Evolutionary conservation across 2,888 invertebrate genomes (phyloP), one percentile per base, ranked within the genome.

Genomic region (Bugulina stolonifera): DNA sequence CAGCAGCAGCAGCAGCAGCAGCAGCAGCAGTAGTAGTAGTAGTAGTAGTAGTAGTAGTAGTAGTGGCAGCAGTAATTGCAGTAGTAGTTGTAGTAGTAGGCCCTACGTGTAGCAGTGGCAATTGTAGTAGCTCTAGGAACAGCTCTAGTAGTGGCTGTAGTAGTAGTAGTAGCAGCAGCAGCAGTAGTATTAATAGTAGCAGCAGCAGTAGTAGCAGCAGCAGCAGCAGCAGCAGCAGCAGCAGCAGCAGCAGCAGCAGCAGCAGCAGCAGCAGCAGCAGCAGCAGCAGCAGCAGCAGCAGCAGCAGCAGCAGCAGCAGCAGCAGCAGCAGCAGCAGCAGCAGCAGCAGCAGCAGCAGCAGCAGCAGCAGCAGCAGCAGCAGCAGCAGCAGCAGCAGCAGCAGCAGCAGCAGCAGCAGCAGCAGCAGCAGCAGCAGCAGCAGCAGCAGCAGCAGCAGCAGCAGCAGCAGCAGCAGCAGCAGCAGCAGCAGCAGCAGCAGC

Each of bases 41-140:
- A 64, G 69, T 64, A 64, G 69, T 64, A 64, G 69, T 64, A 64
- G 69, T 64, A 64, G 69, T n/a, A n/a, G n/a, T n/a, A n/a, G n/a
- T n/a, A n/a, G n/a, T n/a, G n/a, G n/a, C n/a, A n/a, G n/a, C n/a
- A n/a, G n/a, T n/a, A n/a, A n/a, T n/a, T n/a, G n/a, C n/a, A n/a
- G n/a, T n/a, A n/a, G n/a, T n/a, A n/a, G n/a, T n/a, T n/a, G n/a
- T n/a, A n/a, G n/a, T n/a, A n/a, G n/a, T n/a, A n/a, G n/a, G n/a
- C n/a, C n/a, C n/a, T n/a, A n/a, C n/a, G n/a, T n/a, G n/a, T n/a
- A n/a, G n/a, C n/a, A n/a, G n/a, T n/a, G n/a, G n/a, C n/a, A n/a
- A n/a, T n/a, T n/a, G n/a, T n/a, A n/a, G n/a, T n/a, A n/a, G n/a
- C n/a, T n/a, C n/a, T n/a, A n/a, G n/a, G n/a, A n/a, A n/a, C n/a